These are phyloP conservation scores for Drosophila siamana DNA, from an alignment of 2,888 invertebrate species.

Conservation along the genomic window DNA sequence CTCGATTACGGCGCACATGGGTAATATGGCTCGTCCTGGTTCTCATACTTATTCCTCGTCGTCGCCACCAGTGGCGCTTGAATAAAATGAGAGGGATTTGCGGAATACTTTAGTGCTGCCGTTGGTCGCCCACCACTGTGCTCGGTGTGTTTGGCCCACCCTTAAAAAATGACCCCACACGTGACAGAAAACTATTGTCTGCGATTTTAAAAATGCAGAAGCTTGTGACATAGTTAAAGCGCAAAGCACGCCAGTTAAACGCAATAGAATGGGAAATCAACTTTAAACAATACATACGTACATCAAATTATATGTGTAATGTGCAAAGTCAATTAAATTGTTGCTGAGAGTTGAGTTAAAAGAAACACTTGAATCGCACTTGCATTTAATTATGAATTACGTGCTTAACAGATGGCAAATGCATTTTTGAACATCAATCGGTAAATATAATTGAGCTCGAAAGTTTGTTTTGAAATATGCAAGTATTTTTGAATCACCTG, in stretches of 20 bases:
- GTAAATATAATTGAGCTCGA: too few species aligned
- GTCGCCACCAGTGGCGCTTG: slow-evolving; percentile 22
- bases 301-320: neutral
- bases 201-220: slow-evolving; percentile 54
- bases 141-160: neutral
- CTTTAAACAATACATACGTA: neutral
- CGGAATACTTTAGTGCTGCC: neutral
- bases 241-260: slow-evolving; percentile 15
- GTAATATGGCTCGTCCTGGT: slow-evolving; percentile 49
- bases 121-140: neutral
- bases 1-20: slow-evolving; percentile 56
- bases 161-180: slow-evolving; percentile 29
- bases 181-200: slow-evolving; percentile 53
- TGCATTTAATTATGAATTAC: too few species aligned
- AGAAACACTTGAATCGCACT: neutral
- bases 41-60: slow-evolving; percentile 6
- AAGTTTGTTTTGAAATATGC: too few species aligned
- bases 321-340: neutral
- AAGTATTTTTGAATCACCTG: too few species aligned
- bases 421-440: too few species aligned
- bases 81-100: slow-evolving; percentile 10
- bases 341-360: neutral
- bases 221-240: slow-evolving; percentile 39
- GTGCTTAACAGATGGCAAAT: too few species aligned
- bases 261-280: neutral